phyloP scores from a whole-genome alignment of 1,140 invertebrate species.

The Camponotus pennsylvanicus region DNA sequence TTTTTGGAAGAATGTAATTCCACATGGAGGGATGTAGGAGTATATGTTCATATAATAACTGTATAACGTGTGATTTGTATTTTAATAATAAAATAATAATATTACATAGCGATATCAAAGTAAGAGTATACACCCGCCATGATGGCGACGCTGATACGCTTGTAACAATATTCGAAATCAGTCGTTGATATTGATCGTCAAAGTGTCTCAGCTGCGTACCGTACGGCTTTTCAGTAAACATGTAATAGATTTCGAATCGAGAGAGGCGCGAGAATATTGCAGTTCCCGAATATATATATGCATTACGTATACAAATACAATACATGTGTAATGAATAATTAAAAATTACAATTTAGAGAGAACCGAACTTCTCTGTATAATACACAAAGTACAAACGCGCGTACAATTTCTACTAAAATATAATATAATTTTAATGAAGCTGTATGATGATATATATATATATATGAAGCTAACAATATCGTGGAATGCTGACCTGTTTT shows the following conservation, averaged over 20 bases:
- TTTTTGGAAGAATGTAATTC: too few relatives aligned
- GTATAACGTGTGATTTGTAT: too few relatives aligned
- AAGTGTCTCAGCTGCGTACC: neutral
- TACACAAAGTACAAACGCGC: neutral
- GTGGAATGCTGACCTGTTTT: neutral
- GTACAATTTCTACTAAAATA: neutral
- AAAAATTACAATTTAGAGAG: neutral
- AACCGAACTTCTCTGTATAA: neutral
- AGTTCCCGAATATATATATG: too few relatives aligned
- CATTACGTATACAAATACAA: too few relatives aligned
- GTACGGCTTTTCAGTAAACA: too few relatives aligned
- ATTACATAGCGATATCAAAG: neutral
- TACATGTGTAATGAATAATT: neutral
- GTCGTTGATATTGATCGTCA: neutral
- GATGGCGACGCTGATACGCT: neutral
- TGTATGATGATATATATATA: neutral
- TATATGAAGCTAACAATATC: neutral
- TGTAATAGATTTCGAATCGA: too few relatives aligned
- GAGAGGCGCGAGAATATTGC: too few relatives aligned
- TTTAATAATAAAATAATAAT: too few relatives aligned
- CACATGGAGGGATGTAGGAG: too few relatives aligned
- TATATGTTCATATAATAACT: too few relatives aligned
- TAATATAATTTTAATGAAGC: neutral
- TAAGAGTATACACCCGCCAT: neutral
- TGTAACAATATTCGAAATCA: conserved; percentile 9